phyloP scores from a whole-genome alignment of 2,888 invertebrate species.

The Oligia fasciuncula region DNA sequence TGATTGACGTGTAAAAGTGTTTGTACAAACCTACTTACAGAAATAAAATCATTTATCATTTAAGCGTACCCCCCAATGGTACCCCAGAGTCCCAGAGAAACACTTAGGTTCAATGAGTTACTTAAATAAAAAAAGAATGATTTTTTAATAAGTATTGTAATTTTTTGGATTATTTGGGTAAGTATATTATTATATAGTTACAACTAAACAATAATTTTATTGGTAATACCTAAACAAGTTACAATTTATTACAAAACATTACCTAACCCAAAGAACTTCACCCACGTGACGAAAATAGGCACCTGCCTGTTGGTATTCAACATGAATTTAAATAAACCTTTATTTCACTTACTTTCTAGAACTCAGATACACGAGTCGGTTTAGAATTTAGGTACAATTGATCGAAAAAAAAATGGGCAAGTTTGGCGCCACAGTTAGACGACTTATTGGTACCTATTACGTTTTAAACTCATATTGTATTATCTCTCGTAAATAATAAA shows the following conservation, averaged over 20 bases:
- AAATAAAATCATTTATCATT: too few species aligned
- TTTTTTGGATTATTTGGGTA: neutral
- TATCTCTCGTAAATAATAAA: neutral
- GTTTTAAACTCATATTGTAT: neutral
- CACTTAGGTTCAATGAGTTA: neutral
- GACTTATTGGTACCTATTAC: neutral
- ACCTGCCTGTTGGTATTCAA: neutral
- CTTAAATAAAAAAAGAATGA: neutral
- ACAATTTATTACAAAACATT: constrained; percentile 22
- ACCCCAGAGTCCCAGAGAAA: too few species aligned
- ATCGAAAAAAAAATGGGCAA: constrained; percentile 13
- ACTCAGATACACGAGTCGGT: neutral
- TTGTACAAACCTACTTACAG: too few species aligned
- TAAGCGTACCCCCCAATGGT: neutral
- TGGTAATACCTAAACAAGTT: constrained; percentile 7
- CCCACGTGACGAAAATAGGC: neutral
- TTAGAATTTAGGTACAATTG: neutral
- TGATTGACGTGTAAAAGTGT: too few species aligned
- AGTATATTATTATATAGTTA: neutral
- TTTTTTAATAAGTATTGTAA: neutral
- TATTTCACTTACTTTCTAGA: neutral
- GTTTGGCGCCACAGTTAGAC: neutral
- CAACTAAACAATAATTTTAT: constrained; percentile 7
- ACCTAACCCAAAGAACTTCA: neutral
- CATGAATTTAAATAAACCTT: neutral